Base-by-base conservation (phyloP, 2,888 invertebrate genomes). In the Megamerina dolium region DNA sequence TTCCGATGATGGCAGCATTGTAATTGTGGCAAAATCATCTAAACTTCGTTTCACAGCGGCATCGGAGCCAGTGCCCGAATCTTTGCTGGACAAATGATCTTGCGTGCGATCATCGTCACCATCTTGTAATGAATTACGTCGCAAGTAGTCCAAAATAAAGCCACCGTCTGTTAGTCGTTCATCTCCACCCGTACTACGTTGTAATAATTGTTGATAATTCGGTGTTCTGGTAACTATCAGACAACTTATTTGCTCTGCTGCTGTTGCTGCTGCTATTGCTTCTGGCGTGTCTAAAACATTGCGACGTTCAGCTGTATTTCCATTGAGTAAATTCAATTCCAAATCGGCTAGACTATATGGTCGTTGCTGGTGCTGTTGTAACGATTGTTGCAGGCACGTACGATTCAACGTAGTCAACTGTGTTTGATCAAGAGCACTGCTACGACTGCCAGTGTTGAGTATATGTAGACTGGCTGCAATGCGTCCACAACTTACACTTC, bases 21-120 rank as follows among this genome's bases (percentile, higher is more conserved):
- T n/a, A n/a, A n/a, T n/a, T n/a, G n/a, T n/a, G n/a, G 58, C 37
- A 41, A 66, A 65, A 45, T 66, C 65, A 33, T 65, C 65, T 1
- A 66, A 47, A 19, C 66, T 65, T 12, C 64, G 66, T 43, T 67
- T 67, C 12, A 59, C 64, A 0, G 67, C 67, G 5, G 66, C 66
- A 58, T 67, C 66, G 1, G 67, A 66, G 3, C 67, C 66, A 0
- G 65, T 66, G n/a, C 66, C 66, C 1, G 66, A 66, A 36, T 66
- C 66, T 43, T 66, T 66, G 52, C 64, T 65, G 3, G 64, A 65
- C 23, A 66, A 46, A 51, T 64, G 62, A 57, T 66, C 66, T 39
- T 66, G 66, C 39, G 49, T 50, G 8, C 56, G 49, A 13, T 65
- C 63, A 5, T 50, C 37, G n/a, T 60, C 59, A 4, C 51, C 43